Conservation (phyloP, 2,888 invertebrate species). For the Liopterus haemorrhoidalis region DNA sequence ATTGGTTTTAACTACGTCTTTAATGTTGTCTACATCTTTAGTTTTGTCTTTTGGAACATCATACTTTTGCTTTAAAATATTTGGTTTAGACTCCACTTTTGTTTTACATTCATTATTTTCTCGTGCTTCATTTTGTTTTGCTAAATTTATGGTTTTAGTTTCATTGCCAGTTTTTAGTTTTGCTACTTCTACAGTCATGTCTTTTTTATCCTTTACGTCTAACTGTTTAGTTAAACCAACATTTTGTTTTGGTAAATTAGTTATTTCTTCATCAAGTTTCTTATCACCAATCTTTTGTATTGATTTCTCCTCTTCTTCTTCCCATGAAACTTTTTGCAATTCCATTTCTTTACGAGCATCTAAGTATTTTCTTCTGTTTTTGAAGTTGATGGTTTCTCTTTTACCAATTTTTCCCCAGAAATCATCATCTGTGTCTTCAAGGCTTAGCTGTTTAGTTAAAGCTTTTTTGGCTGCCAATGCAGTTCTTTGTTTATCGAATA, state of each 20-base stretch:
- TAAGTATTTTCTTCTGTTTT: slow-evolving; percentile 51
- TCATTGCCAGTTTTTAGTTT: too few relatives aligned
- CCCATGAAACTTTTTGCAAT: slow-evolving; percentile 20
- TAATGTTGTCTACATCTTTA: too few relatives aligned
- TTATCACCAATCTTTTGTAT: slow-evolving; percentile 29
- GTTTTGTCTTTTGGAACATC: too few relatives aligned
- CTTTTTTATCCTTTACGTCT: too few relatives aligned
- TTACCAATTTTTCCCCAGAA: slow-evolving; percentile 63
- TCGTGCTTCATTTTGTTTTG: too few relatives aligned
- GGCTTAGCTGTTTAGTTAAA: slow-evolving; percentile 7
- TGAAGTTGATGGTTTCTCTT: slow-evolving; percentile 59
- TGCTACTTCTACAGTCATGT: too few relatives aligned
- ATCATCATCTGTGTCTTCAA: slow-evolving; percentile 45
- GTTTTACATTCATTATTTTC: too few relatives aligned
- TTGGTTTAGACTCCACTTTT: too few relatives aligned
- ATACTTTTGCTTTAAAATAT: too few relatives aligned
- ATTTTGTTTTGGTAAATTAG: neutral
- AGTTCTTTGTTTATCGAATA: neutral
- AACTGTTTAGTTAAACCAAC: neutral
- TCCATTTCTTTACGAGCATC: slow-evolving; percentile 40
- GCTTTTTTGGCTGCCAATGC: slow-evolving; percentile 4
- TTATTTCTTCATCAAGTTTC: slow-evolving; percentile 8
- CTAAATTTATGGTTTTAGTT: too few relatives aligned
- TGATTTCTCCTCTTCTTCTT: slow-evolving; percentile 12
- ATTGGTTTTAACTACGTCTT: too few relatives aligned